These are phyloP conservation scores for Thereva nobilitata DNA, from an alignment of 2,888 invertebrate genomes.

Conservation along the genomic window DNA sequence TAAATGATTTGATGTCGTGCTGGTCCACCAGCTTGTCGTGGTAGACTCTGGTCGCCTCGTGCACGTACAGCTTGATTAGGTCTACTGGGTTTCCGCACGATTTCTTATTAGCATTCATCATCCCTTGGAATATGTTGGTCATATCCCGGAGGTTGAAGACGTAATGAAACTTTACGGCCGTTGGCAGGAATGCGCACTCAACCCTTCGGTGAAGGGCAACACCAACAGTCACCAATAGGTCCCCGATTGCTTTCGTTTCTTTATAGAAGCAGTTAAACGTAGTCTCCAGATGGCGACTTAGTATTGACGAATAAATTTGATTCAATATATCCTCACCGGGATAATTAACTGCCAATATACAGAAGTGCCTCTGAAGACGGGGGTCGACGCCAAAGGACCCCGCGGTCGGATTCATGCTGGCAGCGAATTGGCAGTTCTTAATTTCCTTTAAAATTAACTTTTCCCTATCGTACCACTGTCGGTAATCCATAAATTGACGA, in stretches of 20 bases:
- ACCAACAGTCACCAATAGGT: slow-evolving; percentile 71
- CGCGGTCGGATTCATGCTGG: slow-evolving; percentile 96
- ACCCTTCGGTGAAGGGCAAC: slow-evolving; percentile 78
- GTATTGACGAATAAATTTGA: slow-evolving; percentile 18
- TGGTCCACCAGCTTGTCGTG: slow-evolving; percentile 87
- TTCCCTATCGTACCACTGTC: slow-evolving; percentile 91
- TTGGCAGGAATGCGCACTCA: slow-evolving; percentile 79
- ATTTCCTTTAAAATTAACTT: slow-evolving; percentile 88
- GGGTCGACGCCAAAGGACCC: slow-evolving; percentile 94
- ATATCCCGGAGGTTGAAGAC: slow-evolving; percentile 90
- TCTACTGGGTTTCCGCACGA: slow-evolving; percentile 71
- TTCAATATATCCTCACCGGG: slow-evolving; percentile 44
- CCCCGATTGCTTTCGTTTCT: slow-evolving; percentile 64
- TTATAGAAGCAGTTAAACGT: slow-evolving; percentile 69
- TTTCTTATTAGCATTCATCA: slow-evolving; percentile 80
- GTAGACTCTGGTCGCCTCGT: slow-evolving; percentile 89
- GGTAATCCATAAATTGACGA: slow-evolving; percentile 90
- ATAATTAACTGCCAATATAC: slow-evolving; percentile 81
- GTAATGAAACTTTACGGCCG: slow-evolving; percentile 94
- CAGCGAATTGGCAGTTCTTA: slow-evolving; percentile 89
- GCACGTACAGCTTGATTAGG: slow-evolving; percentile 82
- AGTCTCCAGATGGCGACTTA: slow-evolving; percentile 68
- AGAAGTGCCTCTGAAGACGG: slow-evolving; percentile 84
- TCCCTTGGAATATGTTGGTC: slow-evolving; percentile 90
- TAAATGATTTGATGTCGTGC: slow-evolving; percentile 72